phyloP scores from a whole-genome alignment of 2,797 vertebrate species.

The Podargus strigoides region DNA sequence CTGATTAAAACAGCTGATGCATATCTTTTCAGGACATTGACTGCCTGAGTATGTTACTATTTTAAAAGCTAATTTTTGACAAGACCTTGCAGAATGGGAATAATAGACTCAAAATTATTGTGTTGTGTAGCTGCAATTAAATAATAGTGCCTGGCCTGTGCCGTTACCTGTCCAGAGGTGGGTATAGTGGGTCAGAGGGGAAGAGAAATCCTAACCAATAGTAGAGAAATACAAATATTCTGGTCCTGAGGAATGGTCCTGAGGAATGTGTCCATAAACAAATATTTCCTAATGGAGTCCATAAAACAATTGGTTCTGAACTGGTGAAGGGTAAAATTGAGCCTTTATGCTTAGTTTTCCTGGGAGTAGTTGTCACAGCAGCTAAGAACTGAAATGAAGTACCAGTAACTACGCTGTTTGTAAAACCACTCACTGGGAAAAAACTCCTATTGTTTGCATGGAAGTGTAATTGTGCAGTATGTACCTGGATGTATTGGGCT shows the following conservation, averaged over 20 bases:
- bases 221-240: not conserved
- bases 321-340: slow-evolving; percentile 44
- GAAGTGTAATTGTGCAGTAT: not conserved
- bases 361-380: not conserved
- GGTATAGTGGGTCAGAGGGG: not conserved
- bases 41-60: not conserved
- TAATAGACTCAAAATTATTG: not conserved
- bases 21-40: not conserved
- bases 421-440: not conserved
- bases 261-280: not conserved
- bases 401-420: not conserved
- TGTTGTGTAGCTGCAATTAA: not conserved
- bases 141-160: not conserved
- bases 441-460: not conserved
- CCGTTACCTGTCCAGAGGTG: not conserved
- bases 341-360: slow-evolving; percentile 4
- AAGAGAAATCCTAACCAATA: not conserved
- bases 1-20: not conserved
- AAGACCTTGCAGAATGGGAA: not conserved
- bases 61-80: not conserved
- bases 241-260: not conserved
- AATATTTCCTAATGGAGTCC: not conserved
- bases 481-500: not conserved
- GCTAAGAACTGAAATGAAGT: not conserved
- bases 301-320: slow-evolving; percentile 31